These are phyloP conservation scores for Porites lobata DNA, from an alignment of 92 coral and sea anemone genomes.

Conservation along the genomic window DNA sequence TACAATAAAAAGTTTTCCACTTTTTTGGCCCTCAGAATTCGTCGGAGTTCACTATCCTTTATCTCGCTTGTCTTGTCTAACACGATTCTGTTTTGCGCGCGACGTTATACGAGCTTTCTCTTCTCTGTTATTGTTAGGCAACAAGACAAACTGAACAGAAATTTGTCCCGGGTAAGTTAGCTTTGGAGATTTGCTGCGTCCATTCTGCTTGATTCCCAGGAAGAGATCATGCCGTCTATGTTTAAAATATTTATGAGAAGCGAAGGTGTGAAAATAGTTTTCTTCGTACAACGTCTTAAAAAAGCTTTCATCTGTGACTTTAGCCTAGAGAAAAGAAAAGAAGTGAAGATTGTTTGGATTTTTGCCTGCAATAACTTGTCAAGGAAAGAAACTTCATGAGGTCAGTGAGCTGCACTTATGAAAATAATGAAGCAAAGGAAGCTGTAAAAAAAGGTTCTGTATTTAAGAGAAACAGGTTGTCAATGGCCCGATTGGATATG, in stretches of 20 bases:
- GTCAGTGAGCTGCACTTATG: too few relatives aligned
- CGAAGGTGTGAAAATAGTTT: conserved; percentile 83
- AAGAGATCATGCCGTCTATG: conserved; percentile 76
- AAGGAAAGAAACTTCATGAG: too few relatives aligned
- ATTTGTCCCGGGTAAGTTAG: conserved; percentile 78
- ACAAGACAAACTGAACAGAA: conserved; percentile 75
- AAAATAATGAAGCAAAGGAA: too few relatives aligned
- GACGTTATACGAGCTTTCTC: conserved; percentile 21
- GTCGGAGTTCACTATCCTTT: background rate
- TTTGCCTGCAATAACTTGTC: background rate
- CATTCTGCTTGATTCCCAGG: conserved; percentile 86
- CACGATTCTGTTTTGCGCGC: conserved; percentile 8
- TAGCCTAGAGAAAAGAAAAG: conserved; percentile 57
- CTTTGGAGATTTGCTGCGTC: conserved; percentile 81
- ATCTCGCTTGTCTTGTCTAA: conserved; percentile 23
- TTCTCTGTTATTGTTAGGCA: conserved; percentile 31
- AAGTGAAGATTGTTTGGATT: background rate
- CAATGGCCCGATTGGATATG: too few relatives aligned
- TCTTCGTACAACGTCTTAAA: conserved; percentile 72
- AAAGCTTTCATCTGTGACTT: conserved; percentile 78
- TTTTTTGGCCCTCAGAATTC: background rate
- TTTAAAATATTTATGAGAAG: conserved; percentile 88
- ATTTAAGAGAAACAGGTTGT: too few relatives aligned
- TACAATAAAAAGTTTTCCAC: background rate
- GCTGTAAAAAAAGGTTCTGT: too few relatives aligned